Conservation (phyloP, 2,113 vertebrate genomes). For the Vireo altiloquus region DNA sequence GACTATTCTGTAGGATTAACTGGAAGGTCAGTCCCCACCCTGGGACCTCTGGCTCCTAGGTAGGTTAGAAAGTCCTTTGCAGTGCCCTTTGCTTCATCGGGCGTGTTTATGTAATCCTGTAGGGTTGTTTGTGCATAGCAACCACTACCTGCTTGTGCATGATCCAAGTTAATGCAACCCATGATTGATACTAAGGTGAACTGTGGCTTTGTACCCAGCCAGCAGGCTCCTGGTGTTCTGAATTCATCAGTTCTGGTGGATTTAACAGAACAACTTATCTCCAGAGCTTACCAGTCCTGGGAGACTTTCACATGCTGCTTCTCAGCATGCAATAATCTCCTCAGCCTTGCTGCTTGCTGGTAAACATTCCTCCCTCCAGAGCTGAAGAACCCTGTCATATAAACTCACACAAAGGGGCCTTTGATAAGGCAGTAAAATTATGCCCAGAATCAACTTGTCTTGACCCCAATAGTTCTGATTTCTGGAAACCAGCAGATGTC, state of each 20-base stretch:
- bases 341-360: neutral
- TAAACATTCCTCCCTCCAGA: neutral
- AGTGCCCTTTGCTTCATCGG: neutral
- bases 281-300: neutral
- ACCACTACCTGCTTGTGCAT: neutral
- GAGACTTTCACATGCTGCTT: neutral
- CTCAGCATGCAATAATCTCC: neutral
- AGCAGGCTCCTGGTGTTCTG: neutral
- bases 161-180: neutral
- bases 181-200: neutral
- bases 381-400: neutral
- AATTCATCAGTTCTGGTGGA: neutral
- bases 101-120: neutral
- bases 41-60: neutral
- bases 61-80: neutral
- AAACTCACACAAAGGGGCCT: neutral
- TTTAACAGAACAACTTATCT: neutral
- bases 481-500: neutral
- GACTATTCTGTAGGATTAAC: neutral
- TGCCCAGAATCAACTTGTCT: neutral
- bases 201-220: neutral
- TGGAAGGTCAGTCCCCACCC: neutral
- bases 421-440: neutral
- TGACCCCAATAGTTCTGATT: neutral
- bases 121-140: neutral